Evolutionary conservation across 1,140 invertebrate species (phyloP).

Genomic region (Tribolium castaneum): DNA sequence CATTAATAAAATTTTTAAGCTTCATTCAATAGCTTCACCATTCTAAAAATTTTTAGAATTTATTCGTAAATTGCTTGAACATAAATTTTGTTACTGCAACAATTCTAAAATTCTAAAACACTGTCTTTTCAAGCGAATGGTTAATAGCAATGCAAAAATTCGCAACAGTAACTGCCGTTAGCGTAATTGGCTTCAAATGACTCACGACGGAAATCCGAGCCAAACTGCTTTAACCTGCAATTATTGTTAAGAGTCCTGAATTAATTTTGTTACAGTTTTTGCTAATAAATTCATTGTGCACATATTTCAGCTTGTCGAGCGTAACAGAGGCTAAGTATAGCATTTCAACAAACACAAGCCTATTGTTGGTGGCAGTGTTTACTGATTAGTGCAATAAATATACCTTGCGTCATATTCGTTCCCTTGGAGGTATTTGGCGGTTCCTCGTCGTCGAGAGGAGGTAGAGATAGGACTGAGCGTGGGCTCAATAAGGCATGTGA

Average conservation of each 20-base stretch:
- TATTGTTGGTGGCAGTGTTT: constrained; percentile 10
- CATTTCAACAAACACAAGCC: not conserved
- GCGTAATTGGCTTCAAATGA: not conserved
- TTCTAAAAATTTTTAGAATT: too few species aligned
- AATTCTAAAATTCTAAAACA: too few species aligned
- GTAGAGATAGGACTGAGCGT: constrained; percentile 51
- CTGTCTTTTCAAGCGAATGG: too few species aligned
- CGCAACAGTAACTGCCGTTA: not conserved
- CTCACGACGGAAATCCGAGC: not conserved
- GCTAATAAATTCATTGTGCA: not conserved
- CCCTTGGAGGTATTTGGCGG: constrained; percentile 56
- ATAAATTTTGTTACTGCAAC: too few species aligned
- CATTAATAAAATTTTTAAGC: too few species aligned
- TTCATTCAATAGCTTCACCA: too few species aligned
- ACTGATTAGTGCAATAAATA: not conserved
- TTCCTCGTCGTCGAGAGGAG: constrained; percentile 56
- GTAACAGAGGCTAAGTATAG: too few species aligned
- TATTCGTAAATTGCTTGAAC: too few species aligned
- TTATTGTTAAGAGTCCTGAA: not conserved
- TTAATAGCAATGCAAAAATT: too few species aligned
- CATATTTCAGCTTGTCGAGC: too few species aligned
- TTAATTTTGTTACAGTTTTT: not conserved
- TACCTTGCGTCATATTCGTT: constrained; percentile 61
- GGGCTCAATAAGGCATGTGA: constrained; percentile 56
- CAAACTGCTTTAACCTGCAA: not conserved